Evolutionary conservation across 2,888 invertebrate species (phyloP).

Genomic region (Mechanitis messenoides): DNA sequence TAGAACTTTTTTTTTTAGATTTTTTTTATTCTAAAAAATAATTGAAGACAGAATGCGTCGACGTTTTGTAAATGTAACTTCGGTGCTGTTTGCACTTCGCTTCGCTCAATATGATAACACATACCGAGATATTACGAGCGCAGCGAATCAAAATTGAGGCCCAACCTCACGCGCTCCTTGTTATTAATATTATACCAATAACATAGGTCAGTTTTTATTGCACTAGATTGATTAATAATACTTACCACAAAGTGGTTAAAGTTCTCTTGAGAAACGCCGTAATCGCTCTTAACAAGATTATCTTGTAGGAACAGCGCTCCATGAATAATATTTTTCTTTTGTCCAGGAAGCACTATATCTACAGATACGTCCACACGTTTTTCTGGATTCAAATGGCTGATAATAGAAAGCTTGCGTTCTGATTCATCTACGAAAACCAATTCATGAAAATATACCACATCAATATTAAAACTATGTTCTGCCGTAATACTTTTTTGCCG

Average conservation of each 20-base stretch:
- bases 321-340: slow-evolving; percentile 76
- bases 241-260: slow-evolving; percentile 74
- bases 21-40: too few species aligned
- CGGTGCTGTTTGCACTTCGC: too few species aligned
- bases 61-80: too few species aligned
- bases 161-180: too few species aligned
- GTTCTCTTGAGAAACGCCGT: slow-evolving; percentile 77
- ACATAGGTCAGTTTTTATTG: not conserved
- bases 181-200: not conserved
- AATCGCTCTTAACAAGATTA: slow-evolving; percentile 80
- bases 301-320: slow-evolving; percentile 78
- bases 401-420: slow-evolving; percentile 71
- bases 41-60: too few species aligned
- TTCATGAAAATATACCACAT: not conserved
- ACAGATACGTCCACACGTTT: slow-evolving; percentile 78
- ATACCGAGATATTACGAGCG: too few species aligned
- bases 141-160: too few species aligned
- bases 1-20: too few species aligned
- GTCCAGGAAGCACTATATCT: slow-evolving; percentile 70
- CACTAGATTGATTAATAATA: not conserved
- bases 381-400: slow-evolving; percentile 77
- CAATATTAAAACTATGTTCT: not conserved
- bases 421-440: slow-evolving; percentile 49
- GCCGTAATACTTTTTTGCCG: not conserved
- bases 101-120: too few species aligned